Conservation (phyloP, 2,797 vertebrate genomes). For the Valencia hispanica region DNA sequence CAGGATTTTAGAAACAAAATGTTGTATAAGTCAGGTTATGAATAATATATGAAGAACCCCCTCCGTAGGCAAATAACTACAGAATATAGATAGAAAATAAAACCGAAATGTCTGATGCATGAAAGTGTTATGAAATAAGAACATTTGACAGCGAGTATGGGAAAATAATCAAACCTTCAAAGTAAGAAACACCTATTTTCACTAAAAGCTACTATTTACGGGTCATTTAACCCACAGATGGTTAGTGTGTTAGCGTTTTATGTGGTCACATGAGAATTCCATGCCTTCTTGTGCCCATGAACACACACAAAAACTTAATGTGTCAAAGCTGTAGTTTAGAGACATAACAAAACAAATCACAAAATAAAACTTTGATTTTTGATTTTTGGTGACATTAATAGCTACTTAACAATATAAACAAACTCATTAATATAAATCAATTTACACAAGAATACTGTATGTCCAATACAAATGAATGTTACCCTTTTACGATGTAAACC, state of each 20-base stretch:
- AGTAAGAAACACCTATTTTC: not conserved
- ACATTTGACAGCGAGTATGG: not conserved
- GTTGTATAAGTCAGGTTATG: slow-evolving; percentile 1
- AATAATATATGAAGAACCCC: not conserved
- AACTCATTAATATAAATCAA: not conserved
- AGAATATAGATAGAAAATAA: slow-evolving; percentile 6
- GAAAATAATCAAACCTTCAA: not conserved
- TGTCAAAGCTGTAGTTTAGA: no score
- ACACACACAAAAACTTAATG: no score
- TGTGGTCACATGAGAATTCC: not conserved
- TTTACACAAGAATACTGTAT: not conserved
- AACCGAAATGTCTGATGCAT: not conserved
- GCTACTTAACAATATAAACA: not conserved
- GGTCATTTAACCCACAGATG: not conserved
- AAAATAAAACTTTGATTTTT: not conserved
- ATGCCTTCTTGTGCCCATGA: not conserved
- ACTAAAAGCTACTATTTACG: not conserved
- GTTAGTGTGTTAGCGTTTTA: not conserved
- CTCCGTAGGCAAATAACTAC: not conserved
- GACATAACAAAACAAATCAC: not conserved
- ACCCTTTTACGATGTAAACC: not conserved
- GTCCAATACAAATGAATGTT: not conserved
- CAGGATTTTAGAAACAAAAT: not conserved
- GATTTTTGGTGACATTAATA: not conserved
- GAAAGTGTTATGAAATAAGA: not conserved